Evolutionary conservation across 1,140 invertebrate genomes (phyloP), one percentile per base, ranked within the genome.

Genomic region (Drosophila melanica): DNA sequence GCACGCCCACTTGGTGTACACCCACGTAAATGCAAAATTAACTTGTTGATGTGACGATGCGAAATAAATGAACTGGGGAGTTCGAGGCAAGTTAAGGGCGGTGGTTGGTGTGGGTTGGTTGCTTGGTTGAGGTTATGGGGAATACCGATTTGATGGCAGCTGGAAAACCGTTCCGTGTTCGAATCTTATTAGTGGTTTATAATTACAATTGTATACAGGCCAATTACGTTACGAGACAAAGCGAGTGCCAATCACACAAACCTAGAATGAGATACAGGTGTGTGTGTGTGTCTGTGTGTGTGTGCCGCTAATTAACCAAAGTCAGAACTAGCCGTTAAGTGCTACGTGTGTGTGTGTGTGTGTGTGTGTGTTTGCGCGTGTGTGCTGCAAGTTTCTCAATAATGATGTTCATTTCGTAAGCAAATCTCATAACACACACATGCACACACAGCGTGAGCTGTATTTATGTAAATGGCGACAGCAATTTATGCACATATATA

Each of bases 141-240:
- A 54, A 42, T 33, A 59, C 68, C 76, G 63, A 55, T 68, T 82
- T 77, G 64, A 77, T 73, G 59, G 68, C 55, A 48, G 72, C 79
- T 76, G 59, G 82, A 81, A 86, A 87, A 87, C 79, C 84, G 79
- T 75, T 89, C 53, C 84, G 69, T 87, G 79, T 87, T 87, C 84
- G 82, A 87, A 87, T 87, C 82, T 82, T 87, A 87, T 87, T 87
- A 87, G 84, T 89, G 82, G 82, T 89, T 82, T 89, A 89, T 87
- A 89, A 87, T 87, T 87, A 82, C 84, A 87, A 87, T 89, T 82
- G 82, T 89, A 87, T 87, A 89, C 82, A 87, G 73, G 75, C 76
- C 82, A 87, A 87, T 87, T 87, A 87, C 48, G 82, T 79, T 82
- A 63, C 78, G 82, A 78, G 82, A 81, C 75, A 72, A 77, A 80